Evolutionary conservation across 2,888 invertebrate species (phyloP).

Genomic region (Rutpela maculata): DNA sequence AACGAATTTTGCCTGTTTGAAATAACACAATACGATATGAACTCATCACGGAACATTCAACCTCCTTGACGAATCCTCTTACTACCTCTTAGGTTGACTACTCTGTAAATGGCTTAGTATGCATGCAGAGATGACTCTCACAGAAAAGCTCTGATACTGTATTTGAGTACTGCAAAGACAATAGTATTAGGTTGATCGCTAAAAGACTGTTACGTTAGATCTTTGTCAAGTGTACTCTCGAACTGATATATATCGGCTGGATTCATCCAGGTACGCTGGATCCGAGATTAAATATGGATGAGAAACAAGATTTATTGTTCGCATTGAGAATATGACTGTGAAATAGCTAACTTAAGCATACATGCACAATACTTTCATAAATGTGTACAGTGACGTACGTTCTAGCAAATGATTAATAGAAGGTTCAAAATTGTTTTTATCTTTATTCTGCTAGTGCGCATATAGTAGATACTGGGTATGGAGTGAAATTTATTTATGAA

Average conservation of each 20-base stretch:
- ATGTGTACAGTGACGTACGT: neutral
- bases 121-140: slow-evolving; percentile 13
- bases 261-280: neutral
- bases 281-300: neutral
- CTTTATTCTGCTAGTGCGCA: no score
- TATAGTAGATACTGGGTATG: no score
- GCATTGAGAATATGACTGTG: neutral
- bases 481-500: no score
- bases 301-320: neutral
- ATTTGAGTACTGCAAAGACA: slow-evolving; percentile 25
- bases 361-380: neutral
- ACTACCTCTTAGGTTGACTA: no score
- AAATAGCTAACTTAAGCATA: neutral
- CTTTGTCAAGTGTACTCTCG: neutral
- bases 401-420: no score
- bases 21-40: neutral
- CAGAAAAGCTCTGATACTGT: slow-evolving; percentile 7
- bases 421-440: no score
- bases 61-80: neutral
- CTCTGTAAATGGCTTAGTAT: neutral
- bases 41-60: neutral
- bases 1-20: neutral
- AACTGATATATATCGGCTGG: neutral
- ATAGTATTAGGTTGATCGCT: slow-evolving; percentile 15
- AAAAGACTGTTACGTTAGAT: slow-evolving; percentile 3